Evolutionary conservation across 2,797 vertebrate genomes (phyloP).

Genomic region (Hyperoplus immaculatus): DNA sequence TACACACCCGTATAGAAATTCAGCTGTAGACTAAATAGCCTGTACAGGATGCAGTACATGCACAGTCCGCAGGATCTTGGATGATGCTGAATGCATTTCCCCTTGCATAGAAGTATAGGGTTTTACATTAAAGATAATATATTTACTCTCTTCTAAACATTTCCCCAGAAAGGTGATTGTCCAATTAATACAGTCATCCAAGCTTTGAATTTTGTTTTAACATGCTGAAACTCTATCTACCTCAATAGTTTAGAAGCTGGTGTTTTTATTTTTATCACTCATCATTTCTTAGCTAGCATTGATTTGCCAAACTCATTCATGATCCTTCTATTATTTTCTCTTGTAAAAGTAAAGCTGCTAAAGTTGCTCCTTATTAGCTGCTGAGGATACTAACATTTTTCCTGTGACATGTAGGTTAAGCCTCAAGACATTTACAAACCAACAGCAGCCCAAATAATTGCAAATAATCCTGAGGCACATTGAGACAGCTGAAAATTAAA

Average conservation of each 20-base stretch:
- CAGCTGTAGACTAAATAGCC: slow-evolving; percentile 27
- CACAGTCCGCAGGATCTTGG: not conserved
- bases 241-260: not conserved
- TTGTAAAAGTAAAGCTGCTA: not conserved
- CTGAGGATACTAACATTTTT: too few relatives aligned
- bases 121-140: not conserved
- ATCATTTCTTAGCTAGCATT: not conserved
- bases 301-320: not conserved
- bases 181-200: not conserved
- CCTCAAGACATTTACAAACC: too few relatives aligned
- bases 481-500: too few relatives aligned
- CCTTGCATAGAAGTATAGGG: not conserved
- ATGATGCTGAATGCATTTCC: not conserved
- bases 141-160: not conserved
- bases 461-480: too few relatives aligned
- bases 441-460: too few relatives aligned
- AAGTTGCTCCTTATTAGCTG: too few relatives aligned
- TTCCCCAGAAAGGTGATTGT: not conserved
- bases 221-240: not conserved
- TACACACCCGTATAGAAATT: slow-evolving; percentile 39
- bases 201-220: not conserved
- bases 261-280: not conserved
- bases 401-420: too few relatives aligned
- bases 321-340: not conserved
- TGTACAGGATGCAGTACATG: not conserved